Conservation (phyloP, 1,140 invertebrate genomes). For the Neuroterus valhalla region DNA sequence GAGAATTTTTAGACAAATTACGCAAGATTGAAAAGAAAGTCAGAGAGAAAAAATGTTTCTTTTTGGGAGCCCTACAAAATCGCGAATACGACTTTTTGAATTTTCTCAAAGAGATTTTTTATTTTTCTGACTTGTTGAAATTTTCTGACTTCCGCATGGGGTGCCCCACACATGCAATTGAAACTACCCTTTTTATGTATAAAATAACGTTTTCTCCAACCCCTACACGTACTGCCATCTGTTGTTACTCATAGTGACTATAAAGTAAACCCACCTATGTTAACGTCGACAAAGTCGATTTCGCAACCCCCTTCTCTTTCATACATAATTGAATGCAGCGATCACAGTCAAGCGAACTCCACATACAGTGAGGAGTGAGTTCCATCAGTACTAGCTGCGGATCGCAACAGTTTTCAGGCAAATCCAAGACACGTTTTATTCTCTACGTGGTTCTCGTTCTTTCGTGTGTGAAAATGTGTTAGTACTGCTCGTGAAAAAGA, state of each 20-base stretch:
- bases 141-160: too few relatives aligned
- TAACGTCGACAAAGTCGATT: neutral
- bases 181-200: neutral
- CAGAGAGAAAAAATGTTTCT: too few relatives aligned
- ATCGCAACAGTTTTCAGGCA: neutral
- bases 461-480: neutral
- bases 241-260: neutral
- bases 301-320: constrained; percentile 8
- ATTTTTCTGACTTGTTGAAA: too few relatives aligned
- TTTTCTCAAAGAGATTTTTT: too few relatives aligned
- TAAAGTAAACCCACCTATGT: neutral
- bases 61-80: too few relatives aligned
- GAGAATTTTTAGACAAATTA: too few relatives aligned
- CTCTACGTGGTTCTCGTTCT: neutral
- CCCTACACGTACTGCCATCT: neutral
- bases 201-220: neutral
- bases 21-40: too few relatives aligned
- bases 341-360: neutral
- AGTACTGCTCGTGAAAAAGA: neutral
- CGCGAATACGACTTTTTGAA: too few relatives aligned
- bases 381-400: constrained; percentile 4
- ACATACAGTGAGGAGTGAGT: too few relatives aligned
- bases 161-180: too few relatives aligned
- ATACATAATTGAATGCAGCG: constrained; percentile 11
- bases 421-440: neutral